phyloP scores from a whole-genome alignment of 2,113 vertebrate species.

The Pituophis catenifer region DNA sequence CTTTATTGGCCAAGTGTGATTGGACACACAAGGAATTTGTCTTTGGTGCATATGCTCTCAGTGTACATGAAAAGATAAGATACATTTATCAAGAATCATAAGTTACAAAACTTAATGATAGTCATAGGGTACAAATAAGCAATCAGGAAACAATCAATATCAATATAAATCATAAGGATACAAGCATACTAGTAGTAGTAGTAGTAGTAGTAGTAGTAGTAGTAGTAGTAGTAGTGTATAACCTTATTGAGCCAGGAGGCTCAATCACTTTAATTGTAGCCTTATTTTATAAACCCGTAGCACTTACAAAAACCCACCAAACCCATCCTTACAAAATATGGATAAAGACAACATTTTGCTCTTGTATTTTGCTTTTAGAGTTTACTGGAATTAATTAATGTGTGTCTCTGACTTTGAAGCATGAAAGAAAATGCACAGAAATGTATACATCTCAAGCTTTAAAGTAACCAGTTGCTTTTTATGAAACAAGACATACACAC shows the following conservation, averaged over 20 bases:
- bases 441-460: background rate
- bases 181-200: too few relatives aligned
- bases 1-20: too few relatives aligned
- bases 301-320: conserved; percentile 23
- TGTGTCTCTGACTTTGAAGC: conserved; percentile 10
- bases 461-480: background rate
- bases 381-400: conserved; percentile 35
- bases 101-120: too few relatives aligned
- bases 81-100: too few relatives aligned
- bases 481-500: background rate
- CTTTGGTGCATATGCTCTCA: too few relatives aligned
- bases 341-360: background rate
- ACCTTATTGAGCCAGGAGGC: conserved; percentile 24
- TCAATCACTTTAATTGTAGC: conserved; percentile 35
- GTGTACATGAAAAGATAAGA: too few relatives aligned
- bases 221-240: background rate
- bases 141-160: too few relatives aligned
- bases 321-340: conserved; percentile 10
- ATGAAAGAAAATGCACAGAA: conserved; percentile 20
- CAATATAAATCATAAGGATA: too few relatives aligned
- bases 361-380: conserved; percentile 47
- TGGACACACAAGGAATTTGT: too few relatives aligned
- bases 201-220: too few relatives aligned
- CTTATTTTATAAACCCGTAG: conserved; percentile 37
- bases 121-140: too few relatives aligned